Conservation (phyloP, 2,797 vertebrate genomes). For the Rhodeus uyekii region DNA sequence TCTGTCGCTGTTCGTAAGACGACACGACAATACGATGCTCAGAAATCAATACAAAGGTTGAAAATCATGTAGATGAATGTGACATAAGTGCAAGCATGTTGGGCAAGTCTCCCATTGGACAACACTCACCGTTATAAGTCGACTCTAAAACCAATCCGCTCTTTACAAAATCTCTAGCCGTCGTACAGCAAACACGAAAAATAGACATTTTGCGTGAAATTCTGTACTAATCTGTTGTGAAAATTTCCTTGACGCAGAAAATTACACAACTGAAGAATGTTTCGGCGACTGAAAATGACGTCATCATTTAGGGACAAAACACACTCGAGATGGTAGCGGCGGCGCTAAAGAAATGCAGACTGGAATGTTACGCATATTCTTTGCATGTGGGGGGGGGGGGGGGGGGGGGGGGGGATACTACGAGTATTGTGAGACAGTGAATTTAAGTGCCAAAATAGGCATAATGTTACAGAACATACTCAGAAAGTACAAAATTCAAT, state of each 20-base stretch:
- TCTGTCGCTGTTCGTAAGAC: background rate
- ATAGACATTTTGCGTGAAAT: constrained; percentile 59
- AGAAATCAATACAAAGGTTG: background rate
- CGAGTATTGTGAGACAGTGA: background rate
- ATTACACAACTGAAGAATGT: constrained; percentile 48
- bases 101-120: background rate
- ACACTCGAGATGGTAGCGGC: background rate
- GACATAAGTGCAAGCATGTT: background rate
- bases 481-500: background rate
- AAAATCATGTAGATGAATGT: background rate
- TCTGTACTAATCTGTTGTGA: background rate
- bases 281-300: constrained; percentile 49
- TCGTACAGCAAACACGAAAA: constrained; percentile 32
- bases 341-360: constrained; percentile 14
- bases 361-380: background rate
- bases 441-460: background rate
- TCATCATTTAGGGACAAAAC: constrained; percentile 59
- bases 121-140: constrained; percentile 60
- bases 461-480: background rate
- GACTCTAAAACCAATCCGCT: constrained; percentile 40
- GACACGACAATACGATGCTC: no score
- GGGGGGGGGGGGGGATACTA: no score
- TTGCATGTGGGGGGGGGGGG: no score
- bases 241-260: background rate
- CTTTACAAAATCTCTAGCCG: constrained; percentile 32